A percentile compares a stretch with the other conserved stretches of the same genome.
These are phyloP conservation scores for Megaptera novaeangliae DNA, from an alignment of 2,113 vertebrate genomes.

Conservation along the genomic window DNA sequence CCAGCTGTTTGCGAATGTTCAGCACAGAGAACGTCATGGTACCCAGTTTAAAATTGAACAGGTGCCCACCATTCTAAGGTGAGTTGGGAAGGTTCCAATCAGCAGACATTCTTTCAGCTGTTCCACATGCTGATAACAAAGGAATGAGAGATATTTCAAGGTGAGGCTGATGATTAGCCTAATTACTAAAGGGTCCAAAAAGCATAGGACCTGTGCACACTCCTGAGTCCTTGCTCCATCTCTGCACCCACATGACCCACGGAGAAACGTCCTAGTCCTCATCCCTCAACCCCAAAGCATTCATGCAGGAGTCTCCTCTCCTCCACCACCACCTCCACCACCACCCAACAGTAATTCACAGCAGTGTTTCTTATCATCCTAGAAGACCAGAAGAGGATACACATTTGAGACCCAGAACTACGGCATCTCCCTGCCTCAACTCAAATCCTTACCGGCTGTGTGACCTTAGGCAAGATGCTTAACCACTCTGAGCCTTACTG, in stretches of 20 bases:
- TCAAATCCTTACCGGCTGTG: neutral
- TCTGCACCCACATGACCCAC: neutral
- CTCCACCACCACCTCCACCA: neutral
- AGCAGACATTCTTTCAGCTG: neutral
- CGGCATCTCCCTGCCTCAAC: neutral
- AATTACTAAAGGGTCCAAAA: neutral
- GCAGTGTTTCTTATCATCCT: neutral
- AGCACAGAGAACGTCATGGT: neutral
- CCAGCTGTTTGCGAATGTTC: neutral
- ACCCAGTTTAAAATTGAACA: neutral
- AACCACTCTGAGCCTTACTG: neutral
- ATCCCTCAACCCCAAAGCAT: rapidly evolving
- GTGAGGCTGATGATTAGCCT: neutral
- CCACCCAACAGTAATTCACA: neutral
- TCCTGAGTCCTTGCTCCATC: neutral
- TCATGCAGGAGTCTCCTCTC: neutral
- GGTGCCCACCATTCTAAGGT: neutral
- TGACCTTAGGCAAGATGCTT: neutral
- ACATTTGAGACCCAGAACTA: neutral
- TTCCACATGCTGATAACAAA: neutral
- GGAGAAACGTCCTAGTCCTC: neutral
- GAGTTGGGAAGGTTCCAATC: neutral
- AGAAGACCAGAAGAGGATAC: neutral
- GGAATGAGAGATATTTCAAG: neutral
- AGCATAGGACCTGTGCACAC: neutral